Evolutionary conservation across 2,113 vertebrate species (phyloP), one percentile per base, ranked within the genome.

Genomic region (Orycteropus afer): DNA sequence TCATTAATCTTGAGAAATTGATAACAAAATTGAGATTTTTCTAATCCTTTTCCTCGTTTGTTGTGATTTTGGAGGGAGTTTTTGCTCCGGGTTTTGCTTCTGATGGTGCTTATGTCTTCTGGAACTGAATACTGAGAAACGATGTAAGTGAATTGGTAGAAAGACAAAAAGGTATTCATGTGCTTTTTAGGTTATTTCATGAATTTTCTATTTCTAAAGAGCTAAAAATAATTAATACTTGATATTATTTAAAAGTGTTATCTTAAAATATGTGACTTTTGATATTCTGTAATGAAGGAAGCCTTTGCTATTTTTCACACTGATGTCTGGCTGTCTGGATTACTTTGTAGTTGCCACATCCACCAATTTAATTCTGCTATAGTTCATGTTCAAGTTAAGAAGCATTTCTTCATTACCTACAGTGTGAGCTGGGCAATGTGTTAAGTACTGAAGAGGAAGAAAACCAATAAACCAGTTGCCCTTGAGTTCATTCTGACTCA

Each of bases 281-380:
- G 22, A 42, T 83, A 8, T 86, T 93, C 32, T 86, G 27, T 45
- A 82, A 32, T 47, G 23, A 91, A 86, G 45, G 11, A n/a, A n/a
- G n/a, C n/a, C 47, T 82, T 87, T 89, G 49, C 18, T 95, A 15
- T 85, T 95, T 91, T 92, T 84, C 87, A 76, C 55, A n/a, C 29
- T 45, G 45, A 49, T 45, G 17, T 57, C 55, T 45, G n/a, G 53
- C 5, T 69, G 25, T 83, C 61, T 77, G 69, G 17, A 13, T 91
- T 91, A 40, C 53, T 94, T 80, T 90, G 55, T 29, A 53, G 55
- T 80, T 65, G 22, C 37, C 13, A 2, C 14, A 53, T 57, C 40
- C 29, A 61, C 63, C 22, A 27, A 45, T 78, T 73, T 32, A 87
- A 81, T 76, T 86, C 51, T 45, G 29, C 34, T 67, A 40, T 90